Evolutionary conservation across 1,140 invertebrate species (phyloP).

Genomic region (Macrocentrus cingulum): DNA sequence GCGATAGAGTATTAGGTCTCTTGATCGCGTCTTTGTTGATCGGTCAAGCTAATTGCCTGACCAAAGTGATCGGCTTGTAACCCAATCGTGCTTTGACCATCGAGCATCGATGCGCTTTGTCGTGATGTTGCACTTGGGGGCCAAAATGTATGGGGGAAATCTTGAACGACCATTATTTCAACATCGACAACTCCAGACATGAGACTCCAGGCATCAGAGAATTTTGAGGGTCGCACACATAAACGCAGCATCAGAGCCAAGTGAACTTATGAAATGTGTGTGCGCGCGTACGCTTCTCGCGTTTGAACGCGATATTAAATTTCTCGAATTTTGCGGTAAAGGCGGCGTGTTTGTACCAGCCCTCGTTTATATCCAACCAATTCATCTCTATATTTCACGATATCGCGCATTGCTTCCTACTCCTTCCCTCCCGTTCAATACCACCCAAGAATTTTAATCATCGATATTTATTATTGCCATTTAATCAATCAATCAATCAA

Average conservation of each 20-base stretch:
- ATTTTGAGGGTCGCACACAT: constrained; percentile 3
- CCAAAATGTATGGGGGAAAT: too few relatives aligned
- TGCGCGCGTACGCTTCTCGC: constrained; percentile 28
- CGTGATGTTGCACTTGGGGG: too few relatives aligned
- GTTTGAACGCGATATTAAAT: constrained; percentile 56
- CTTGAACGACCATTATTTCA: too few relatives aligned
- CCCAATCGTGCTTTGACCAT: background rate
- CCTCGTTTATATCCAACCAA: background rate
- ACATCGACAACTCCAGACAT: background rate
- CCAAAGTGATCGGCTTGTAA: background rate
- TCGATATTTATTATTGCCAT: constrained; percentile 4
- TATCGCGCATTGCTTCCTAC: background rate
- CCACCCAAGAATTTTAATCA: too few relatives aligned
- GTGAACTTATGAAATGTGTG: constrained; percentile 54
- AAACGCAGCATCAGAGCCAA: background rate
- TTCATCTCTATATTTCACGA: background rate
- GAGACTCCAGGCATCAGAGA: background rate
- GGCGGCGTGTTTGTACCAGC: constrained; percentile 38
- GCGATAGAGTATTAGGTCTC: too few relatives aligned
- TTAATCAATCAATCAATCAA: constrained; percentile 1
- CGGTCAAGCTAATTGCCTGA: constrained; percentile 18
- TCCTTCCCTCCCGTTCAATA: background rate
- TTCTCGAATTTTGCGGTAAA: constrained; percentile 59
- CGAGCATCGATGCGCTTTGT: too few relatives aligned
- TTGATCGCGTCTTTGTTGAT: constrained; percentile 22